phyloP scores from a whole-genome alignment of 2,113 vertebrate genomes.

The Muntiacus muntjak region DNA sequence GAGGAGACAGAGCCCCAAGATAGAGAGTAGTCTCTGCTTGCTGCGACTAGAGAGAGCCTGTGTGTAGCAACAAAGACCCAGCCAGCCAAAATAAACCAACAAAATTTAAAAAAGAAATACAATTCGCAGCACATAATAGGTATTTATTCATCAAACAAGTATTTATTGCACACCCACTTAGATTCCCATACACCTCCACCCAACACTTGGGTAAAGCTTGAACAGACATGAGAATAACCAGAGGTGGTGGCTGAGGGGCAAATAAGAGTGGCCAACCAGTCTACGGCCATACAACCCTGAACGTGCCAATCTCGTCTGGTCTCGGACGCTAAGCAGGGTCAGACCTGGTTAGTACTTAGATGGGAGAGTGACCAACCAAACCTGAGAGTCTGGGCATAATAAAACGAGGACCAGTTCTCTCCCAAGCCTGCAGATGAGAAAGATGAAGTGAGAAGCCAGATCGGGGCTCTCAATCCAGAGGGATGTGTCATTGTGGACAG shows the following conservation, averaged over 20 bases:
- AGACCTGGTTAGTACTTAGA: too few relatives aligned
- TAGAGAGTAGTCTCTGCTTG: not conserved
- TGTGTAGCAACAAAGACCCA: not conserved
- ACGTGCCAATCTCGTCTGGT: too few relatives aligned
- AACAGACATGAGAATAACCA: accelerated
- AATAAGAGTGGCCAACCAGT: too few relatives aligned
- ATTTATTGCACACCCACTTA: not conserved
- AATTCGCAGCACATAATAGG: accelerated
- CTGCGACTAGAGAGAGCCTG: not conserved
- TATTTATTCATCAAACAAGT: not conserved
- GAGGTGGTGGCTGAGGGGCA: not conserved
- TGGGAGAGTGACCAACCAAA: too few relatives aligned
- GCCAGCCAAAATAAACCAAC: not conserved
- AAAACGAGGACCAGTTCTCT: not conserved
- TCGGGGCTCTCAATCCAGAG: too few relatives aligned
- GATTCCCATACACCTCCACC: not conserved
- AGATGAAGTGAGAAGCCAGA: not conserved
- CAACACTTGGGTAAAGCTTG: not conserved
- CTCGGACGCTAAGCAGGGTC: too few relatives aligned
- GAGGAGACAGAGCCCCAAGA: not conserved
- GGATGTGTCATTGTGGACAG: accelerated
- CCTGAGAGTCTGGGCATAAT: accelerated
- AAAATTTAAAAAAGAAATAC: not conserved
- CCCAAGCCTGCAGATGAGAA: accelerated
- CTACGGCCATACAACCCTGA: too few relatives aligned